phyloP scores from a whole-genome alignment of 2,888 invertebrate species.

The Yponomeuta sedellus region DNA sequence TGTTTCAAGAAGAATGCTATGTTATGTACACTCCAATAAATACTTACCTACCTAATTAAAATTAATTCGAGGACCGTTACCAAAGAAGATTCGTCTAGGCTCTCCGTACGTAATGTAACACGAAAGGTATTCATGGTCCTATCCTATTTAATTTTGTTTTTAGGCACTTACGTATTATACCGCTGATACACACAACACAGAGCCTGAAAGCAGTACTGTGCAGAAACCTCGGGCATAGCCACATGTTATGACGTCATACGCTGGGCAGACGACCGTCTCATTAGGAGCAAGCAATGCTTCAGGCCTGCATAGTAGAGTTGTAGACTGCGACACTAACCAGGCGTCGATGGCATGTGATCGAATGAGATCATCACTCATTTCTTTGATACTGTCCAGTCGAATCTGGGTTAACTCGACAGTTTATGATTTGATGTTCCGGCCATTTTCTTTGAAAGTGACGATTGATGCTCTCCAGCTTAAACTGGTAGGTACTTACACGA shows the following conservation, averaged over 20 bases:
- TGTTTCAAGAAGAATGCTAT: too few species aligned
- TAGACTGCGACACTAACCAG: slow-evolving; percentile 56
- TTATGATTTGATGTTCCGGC: not conserved
- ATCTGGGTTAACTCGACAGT: not conserved
- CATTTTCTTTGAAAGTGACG: not conserved
- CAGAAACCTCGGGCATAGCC: not conserved
- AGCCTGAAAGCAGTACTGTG: not conserved
- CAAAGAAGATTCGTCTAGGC: too few species aligned
- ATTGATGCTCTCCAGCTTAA: not conserved
- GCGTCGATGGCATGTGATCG: slow-evolving; percentile 49
- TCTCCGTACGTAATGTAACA: too few species aligned
- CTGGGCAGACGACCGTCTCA: not conserved
- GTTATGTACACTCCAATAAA: too few species aligned
- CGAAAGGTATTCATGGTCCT: too few species aligned
- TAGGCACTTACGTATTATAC: too few species aligned
- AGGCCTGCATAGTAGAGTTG: not conserved
- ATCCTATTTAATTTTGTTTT: too few species aligned
- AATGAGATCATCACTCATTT: slow-evolving; percentile 58
- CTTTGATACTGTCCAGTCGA: slow-evolving; percentile 22
- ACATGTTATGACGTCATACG: not conserved
- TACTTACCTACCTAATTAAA: too few species aligned
- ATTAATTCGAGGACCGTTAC: too few species aligned
- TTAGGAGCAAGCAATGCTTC: not conserved
- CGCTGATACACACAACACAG: too few species aligned
- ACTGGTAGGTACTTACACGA: too few species aligned